Percentiles rank a stretch among this genome's conserved stretches.
Evolutionary conservation across 1,140 invertebrate species (phyloP).

Genomic region (Harlomillsia oculata): DNA sequence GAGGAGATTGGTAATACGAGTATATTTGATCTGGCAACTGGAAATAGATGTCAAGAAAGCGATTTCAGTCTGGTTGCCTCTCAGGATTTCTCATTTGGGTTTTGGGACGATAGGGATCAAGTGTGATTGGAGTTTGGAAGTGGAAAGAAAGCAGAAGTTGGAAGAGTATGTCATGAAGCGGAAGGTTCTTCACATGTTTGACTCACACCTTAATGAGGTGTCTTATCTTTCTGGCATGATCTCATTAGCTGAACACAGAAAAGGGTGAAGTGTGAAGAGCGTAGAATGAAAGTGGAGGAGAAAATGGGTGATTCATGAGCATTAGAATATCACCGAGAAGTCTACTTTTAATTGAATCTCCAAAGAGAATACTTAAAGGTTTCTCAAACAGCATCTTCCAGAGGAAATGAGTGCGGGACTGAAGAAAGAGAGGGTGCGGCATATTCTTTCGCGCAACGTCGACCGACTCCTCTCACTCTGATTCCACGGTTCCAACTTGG

Average conservation of each 20-base stretch:
- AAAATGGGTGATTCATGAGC: conserved; percentile 24
- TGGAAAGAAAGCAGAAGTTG: conserved; percentile 31
- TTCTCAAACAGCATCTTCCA: background rate
- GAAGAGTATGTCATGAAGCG: conserved; percentile 11
- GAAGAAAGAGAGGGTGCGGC: conserved; percentile 27
- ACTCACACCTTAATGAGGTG: conserved; percentile 36
- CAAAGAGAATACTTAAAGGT: conserved; percentile 4
- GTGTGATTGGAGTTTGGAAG: conserved; percentile 25
- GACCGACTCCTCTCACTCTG: conserved; percentile 3
- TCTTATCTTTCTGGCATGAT: conserved; percentile 31
- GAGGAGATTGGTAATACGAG: background rate
- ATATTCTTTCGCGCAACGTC: conserved; percentile 10
- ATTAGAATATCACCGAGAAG: conserved; percentile 19
- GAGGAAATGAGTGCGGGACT: conserved; percentile 16
- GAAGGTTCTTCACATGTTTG: conserved; percentile 22
- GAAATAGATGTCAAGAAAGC: background rate
- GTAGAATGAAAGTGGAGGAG: background rate
- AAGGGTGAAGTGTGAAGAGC: background rate
- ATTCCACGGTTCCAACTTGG: no score
- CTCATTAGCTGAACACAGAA: conserved; percentile 25
- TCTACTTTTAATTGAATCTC: conserved; percentile 23
- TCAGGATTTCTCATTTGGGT: conserved; percentile 13
- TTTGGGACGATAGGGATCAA: conserved; percentile 23
- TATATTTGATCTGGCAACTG: background rate
- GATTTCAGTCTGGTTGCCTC: conserved; percentile 3